Evolutionary conservation across 1,140 invertebrate species (phyloP).

Genomic region (Aethina tumida): DNA sequence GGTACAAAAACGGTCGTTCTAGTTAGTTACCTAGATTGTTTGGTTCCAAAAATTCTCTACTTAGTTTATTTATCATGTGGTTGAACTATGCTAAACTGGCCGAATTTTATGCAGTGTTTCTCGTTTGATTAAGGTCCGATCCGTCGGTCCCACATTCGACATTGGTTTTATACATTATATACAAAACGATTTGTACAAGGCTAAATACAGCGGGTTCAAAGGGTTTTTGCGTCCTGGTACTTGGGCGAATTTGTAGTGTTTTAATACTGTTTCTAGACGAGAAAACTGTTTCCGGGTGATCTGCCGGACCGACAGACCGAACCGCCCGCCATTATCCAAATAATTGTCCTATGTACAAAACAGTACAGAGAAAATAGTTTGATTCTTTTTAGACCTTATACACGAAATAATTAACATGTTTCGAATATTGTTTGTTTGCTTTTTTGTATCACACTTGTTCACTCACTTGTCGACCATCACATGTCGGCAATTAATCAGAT

Average conservation of each 20-base stretch:
- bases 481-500: constrained; percentile 31
- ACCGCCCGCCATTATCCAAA: too few species aligned
- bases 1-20: constrained; percentile 19
- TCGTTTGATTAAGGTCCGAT: constrained; percentile 3
- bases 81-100: constrained; percentile 31
- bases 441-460: constrained; percentile 16
- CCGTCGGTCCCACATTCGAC: constrained; percentile 5
- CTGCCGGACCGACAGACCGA: too few species aligned
- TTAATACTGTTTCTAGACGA: too few species aligned
- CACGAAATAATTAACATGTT: too few species aligned
- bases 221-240: too few species aligned
- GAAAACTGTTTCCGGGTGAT: too few species aligned
- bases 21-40: constrained; percentile 30
- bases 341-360: constrained; percentile 34
- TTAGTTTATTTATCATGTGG: constrained; percentile 20
- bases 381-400: constrained; percentile 38
- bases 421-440: too few species aligned
- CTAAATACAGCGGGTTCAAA: background rate
- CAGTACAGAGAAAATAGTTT: constrained; percentile 36
- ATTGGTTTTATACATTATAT: constrained; percentile 1
- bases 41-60: constrained; percentile 31
- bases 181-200: background rate
- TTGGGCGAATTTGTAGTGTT: too few species aligned
- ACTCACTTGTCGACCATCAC: constrained; percentile 26
- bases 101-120: too few species aligned